Conservation (phyloP, 2,113 vertebrate species). For the Chinchilla lanigera region DNA sequence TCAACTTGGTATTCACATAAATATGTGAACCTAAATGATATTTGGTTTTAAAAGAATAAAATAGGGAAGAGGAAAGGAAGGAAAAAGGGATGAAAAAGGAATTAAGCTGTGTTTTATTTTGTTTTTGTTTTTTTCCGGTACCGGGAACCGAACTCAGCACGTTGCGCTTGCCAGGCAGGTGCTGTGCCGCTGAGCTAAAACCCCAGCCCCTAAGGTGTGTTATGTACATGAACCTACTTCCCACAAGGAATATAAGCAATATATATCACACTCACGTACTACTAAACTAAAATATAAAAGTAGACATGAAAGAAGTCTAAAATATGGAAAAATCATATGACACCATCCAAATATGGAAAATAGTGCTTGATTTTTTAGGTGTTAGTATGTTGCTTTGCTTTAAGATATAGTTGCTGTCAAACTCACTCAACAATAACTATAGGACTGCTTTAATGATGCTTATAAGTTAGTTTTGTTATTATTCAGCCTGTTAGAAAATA, state of each 20-base stretch:
- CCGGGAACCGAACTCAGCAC: too few species aligned
- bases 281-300: background rate
- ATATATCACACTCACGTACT: background rate
- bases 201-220: too few species aligned
- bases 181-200: too few species aligned
- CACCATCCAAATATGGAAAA: background rate
- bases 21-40: background rate
- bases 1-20: slow-evolving; percentile 37
- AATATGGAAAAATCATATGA: background rate
- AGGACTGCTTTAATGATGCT: background rate
- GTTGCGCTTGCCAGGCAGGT: too few species aligned
- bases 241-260: background rate
- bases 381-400: slow-evolving; percentile 27
- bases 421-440: background rate
- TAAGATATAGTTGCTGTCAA: slow-evolving; percentile 18
- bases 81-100: background rate
- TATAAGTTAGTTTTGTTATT: background rate
- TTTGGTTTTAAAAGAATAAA: background rate
- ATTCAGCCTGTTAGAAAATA: slow-evolving; percentile 33
- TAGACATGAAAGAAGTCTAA: background rate
- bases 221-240: background rate
- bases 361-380: background rate
- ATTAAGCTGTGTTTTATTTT: background rate
- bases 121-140: too few species aligned
- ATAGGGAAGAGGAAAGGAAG: background rate